Percentiles rank a stretch among this genome's conserved stretches.
These are phyloP conservation scores for Phrynocephalus forsythii DNA, from an alignment of 2,797 vertebrate genomes.

Conservation along the genomic window DNA sequence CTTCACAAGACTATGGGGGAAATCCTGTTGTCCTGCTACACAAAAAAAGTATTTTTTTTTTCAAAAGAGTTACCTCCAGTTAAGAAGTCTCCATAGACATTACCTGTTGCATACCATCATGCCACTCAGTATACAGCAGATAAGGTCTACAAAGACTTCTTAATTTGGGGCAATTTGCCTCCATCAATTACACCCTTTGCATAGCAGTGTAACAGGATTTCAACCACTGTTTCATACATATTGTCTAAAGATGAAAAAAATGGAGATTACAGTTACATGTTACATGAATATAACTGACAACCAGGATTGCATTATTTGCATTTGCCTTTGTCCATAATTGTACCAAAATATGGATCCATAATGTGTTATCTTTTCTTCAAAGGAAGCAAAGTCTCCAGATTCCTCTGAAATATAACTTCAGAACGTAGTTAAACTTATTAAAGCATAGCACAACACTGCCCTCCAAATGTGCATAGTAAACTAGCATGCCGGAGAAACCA, in stretches of 20 bases:
- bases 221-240: neutral
- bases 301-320: neutral
- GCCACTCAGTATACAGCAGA: no score
- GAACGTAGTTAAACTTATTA: neutral
- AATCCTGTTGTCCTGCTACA: no score
- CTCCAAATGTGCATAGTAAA: neutral
- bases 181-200: no score
- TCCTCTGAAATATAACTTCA: neutral
- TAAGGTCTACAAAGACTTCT: no score
- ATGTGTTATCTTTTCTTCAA: neutral
- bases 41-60: no score
- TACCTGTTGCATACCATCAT: no score
- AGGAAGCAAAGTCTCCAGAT: neutral
- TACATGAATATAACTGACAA: neutral
- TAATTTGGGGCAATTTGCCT: no score
- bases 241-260: neutral
- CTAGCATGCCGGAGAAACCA: neutral
- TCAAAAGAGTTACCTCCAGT: no score
- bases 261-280: neutral
- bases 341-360: neutral
- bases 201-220: no score
- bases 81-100: no score
- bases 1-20: neutral
- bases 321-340: neutral
- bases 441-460: neutral